Evolutionary conservation across 2,888 invertebrate genomes (phyloP).

Genomic region (Cephonodes hylas): DNA sequence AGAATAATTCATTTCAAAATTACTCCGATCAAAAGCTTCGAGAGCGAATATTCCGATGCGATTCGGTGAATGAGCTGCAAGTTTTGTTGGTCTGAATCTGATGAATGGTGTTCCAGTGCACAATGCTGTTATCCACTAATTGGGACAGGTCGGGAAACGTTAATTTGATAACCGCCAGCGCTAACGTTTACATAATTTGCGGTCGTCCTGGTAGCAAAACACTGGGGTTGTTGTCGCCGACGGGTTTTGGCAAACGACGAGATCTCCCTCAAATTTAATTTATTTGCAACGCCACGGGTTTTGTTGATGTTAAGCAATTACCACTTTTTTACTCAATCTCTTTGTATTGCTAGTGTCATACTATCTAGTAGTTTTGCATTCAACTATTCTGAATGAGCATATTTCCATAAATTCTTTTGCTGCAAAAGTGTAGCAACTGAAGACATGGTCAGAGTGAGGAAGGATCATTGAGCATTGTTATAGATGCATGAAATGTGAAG

Average conservation of each 20-base stretch:
- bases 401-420: too few species aligned
- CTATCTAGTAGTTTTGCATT: background rate
- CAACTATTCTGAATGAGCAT: too few species aligned
- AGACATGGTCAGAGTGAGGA: too few species aligned
- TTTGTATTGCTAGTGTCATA: background rate
- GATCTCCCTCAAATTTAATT: conserved; percentile 18
- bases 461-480: too few species aligned
- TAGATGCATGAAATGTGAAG: too few species aligned
- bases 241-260: conserved; percentile 29
- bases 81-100: conserved; percentile 34
- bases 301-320: background rate
- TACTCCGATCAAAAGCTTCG: conserved; percentile 15
- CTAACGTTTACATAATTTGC: conserved; percentile 42
- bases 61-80: conserved; percentile 28
- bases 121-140: conserved; percentile 45
- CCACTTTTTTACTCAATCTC: background rate
- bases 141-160: conserved; percentile 45
- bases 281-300: background rate
- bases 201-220: conserved; percentile 17
- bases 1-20: conserved; percentile 11
- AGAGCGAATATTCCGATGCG: conserved; percentile 19
- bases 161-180: conserved; percentile 49
- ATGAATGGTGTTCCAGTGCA: conserved; percentile 41
- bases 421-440: too few species aligned
- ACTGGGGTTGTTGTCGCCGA: conserved; percentile 15